Evolutionary conservation across 2,113 vertebrate species (phyloP).

Genomic region (Aramus guarauna): DNA sequence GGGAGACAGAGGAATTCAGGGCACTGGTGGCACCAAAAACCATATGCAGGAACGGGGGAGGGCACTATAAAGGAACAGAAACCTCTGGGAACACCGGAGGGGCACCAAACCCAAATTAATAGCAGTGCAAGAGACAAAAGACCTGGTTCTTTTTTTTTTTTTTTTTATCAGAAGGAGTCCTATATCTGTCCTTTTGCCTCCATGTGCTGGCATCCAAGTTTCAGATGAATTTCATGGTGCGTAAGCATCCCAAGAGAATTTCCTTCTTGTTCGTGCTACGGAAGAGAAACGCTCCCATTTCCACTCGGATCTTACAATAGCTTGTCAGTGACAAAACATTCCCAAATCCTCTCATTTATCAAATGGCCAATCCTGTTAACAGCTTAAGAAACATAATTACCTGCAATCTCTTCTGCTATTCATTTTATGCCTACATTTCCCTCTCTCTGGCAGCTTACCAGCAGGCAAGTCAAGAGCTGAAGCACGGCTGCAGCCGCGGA

Average conservation of each 20-base stretch:
- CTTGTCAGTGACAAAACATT: conserved; percentile 81
- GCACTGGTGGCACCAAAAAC: neutral
- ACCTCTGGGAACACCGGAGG: rapidly evolving
- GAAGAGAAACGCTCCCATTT: conserved; percentile 65
- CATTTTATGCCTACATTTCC: conserved; percentile 65
- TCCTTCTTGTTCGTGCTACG: conserved; percentile 38
- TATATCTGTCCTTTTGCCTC: neutral
- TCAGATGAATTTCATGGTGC: conserved; percentile 64
- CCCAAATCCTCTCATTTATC: conserved; percentile 82
- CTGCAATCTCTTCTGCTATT: conserved; percentile 78
- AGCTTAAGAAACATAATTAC: conserved; percentile 82
- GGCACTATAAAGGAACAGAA: neutral
- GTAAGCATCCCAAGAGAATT: conserved; percentile 60
- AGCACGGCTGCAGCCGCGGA: neutral
- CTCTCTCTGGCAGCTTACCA: conserved; percentile 69
- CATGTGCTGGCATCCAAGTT: conserved; percentile 24
- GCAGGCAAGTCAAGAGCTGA: conserved; percentile 63
- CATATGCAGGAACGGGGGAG: neutral
- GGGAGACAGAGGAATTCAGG: neutral
- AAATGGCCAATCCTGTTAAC: conserved; percentile 82
- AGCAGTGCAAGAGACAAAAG: neutral
- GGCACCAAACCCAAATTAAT: neutral
- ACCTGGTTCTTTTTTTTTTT: neutral
- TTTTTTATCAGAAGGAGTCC: neutral
- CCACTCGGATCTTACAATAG: conserved; percentile 70